Conservation (phyloP, 2,888 invertebrate species). For the Stenolophus ochropezus region DNA sequence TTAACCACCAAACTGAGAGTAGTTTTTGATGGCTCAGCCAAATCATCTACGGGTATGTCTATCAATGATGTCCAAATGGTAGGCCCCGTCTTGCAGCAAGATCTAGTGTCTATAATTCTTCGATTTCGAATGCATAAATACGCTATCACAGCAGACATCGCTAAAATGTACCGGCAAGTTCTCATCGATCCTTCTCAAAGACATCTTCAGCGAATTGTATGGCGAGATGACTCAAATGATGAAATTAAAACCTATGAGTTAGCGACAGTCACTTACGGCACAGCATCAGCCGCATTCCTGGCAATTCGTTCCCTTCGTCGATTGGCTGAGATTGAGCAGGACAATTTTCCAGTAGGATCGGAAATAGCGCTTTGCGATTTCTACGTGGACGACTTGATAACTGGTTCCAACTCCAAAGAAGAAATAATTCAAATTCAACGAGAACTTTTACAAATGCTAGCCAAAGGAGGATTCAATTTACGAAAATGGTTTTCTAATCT, state of each 20-base stretch:
- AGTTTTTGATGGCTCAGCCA: constrained; percentile 49
- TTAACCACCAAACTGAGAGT: constrained; percentile 57
- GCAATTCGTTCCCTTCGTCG: constrained; percentile 56
- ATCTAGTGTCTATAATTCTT: constrained; percentile 17
- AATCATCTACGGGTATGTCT: constrained; percentile 6
- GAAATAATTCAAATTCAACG: not conserved
- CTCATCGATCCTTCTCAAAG: not conserved
- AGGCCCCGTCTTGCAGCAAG: constrained; percentile 25
- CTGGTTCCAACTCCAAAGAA: not conserved
- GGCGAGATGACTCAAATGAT: not conserved
- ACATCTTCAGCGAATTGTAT: constrained; percentile 1
- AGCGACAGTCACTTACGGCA: constrained; percentile 61
- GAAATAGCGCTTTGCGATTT: constrained; percentile 34
- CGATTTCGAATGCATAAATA: constrained; percentile 22
- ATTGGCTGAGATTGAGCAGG: not conserved
- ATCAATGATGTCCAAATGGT: constrained; percentile 33
- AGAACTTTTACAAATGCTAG: constrained; percentile 3
- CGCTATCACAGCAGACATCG: constrained; percentile 1
- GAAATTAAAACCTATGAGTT: constrained; percentile 47
- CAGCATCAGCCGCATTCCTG: constrained; percentile 60
- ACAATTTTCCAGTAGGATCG: not conserved
- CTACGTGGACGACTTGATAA: constrained; percentile 24
- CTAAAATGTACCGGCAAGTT: constrained; percentile 12
- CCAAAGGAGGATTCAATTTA: not conserved
- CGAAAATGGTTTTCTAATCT: constrained; percentile 9